phyloP scores from a whole-genome alignment of 2,888 invertebrate genomes.

The Apamea crenata region DNA sequence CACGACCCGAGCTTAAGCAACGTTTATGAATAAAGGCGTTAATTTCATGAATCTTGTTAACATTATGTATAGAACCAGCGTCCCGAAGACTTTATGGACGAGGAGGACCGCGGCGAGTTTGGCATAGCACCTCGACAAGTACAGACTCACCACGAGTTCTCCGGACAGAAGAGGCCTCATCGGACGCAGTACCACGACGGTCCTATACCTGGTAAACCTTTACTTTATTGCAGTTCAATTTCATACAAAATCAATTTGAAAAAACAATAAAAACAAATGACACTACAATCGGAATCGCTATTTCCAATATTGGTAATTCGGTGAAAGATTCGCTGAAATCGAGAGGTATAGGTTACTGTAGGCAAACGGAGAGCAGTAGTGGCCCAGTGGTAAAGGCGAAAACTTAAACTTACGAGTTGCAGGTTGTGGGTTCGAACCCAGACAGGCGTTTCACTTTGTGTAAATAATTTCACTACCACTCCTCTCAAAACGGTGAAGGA shows the following conservation, averaged over 20 bases:
- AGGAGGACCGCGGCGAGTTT: constrained; percentile 98
- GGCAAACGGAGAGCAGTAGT: no score
- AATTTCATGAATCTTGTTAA: neutral
- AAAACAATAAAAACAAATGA: neutral
- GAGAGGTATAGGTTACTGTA: no score
- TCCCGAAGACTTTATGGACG: constrained; percentile 99
- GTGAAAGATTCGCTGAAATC: no score
- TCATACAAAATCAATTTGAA: neutral
- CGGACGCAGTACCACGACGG: constrained; percentile 82
- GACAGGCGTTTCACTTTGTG: neutral
- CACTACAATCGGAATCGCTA: neutral
- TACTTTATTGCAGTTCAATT: neutral
- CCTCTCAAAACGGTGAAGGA: no score
- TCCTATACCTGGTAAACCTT: constrained; percentile 85
- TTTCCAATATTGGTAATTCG: no score
- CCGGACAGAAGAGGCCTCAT: constrained; percentile 82
- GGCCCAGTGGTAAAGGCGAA: no score
- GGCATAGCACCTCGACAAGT: constrained; percentile 98
- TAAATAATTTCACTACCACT: no score
- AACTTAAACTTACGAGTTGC: no score
- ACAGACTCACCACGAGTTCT: constrained; percentile 95
- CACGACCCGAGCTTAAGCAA: neutral
- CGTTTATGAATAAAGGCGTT: neutral
- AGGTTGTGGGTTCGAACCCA: no score
- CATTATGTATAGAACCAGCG: constrained; percentile 87